These are phyloP conservation scores for Onychorhynchus coronatus DNA, from an alignment of 2,113 vertebrate species.

Conservation along the genomic window DNA sequence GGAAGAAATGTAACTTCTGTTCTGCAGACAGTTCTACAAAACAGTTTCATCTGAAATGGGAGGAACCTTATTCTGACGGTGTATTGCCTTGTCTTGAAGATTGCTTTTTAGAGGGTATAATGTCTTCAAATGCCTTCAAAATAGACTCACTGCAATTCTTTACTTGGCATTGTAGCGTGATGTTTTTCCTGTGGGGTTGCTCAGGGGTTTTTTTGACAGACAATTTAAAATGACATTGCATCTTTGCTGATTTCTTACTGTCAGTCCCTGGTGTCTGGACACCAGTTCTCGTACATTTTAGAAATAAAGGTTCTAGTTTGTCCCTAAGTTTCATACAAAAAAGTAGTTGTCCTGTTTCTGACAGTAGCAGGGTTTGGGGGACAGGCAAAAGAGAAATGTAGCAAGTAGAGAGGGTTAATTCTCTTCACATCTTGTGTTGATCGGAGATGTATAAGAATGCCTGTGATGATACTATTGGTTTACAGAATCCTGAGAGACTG, in stretches of 20 bases:
- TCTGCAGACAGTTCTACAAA: background rate
- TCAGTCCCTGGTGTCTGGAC: background rate
- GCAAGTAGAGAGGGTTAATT: background rate
- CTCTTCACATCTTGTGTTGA: background rate
- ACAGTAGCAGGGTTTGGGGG: background rate
- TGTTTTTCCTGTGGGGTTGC: background rate
- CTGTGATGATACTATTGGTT: background rate
- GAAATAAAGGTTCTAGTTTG: background rate
- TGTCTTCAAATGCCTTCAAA: background rate
- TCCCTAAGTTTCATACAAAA: background rate
- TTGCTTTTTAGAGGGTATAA: background rate
- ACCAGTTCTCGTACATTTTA: background rate
- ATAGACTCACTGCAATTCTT: background rate
- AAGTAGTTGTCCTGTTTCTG: background rate
- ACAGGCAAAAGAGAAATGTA: background rate
- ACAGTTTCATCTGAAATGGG: background rate
- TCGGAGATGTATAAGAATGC: background rate
- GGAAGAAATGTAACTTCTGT: background rate
- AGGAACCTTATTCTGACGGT: background rate
- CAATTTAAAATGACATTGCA: background rate
- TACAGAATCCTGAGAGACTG: background rate
- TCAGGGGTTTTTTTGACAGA: background rate
- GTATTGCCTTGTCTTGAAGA: background rate
- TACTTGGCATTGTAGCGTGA: background rate
- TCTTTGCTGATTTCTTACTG: background rate